These are phyloP conservation scores for Alca torda DNA, from an alignment of 2,797 vertebrate genomes.

Conservation along the genomic window DNA sequence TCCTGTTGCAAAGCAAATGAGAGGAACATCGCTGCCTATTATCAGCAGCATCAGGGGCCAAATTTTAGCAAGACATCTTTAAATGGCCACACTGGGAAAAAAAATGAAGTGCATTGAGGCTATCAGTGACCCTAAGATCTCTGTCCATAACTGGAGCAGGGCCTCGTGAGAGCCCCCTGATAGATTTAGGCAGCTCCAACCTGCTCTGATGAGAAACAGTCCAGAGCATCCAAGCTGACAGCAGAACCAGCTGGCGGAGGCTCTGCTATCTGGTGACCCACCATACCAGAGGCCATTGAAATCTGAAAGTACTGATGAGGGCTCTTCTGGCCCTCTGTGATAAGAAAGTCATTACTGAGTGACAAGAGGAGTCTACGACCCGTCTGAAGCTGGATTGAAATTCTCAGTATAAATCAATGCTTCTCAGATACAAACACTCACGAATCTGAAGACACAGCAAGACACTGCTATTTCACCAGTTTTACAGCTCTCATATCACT, in stretches of 20 bases:
- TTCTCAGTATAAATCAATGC: neutral
- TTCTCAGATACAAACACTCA: neutral
- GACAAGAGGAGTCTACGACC: neutral
- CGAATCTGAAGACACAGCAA: neutral
- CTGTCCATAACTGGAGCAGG: accelerated
- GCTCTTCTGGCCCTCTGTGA: constrained; percentile 16
- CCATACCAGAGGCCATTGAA: neutral
- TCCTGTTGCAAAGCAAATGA: neutral
- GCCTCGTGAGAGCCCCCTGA: neutral
- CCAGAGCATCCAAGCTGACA: neutral
- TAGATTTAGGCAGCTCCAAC: neutral
- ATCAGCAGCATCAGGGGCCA: neutral
- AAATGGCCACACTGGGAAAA: neutral
- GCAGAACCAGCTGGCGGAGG: neutral
- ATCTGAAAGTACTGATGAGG: neutral
- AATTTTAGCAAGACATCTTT: neutral
- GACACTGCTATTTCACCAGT: neutral
- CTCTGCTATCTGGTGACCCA: neutral
- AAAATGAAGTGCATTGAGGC: neutral
- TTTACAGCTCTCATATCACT: neutral
- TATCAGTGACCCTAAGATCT: neutral
- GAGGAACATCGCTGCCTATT: neutral
- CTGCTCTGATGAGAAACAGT: neutral
- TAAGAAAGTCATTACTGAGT: constrained; percentile 41
- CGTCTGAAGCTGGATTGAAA: neutral